These are phyloP conservation scores for Heterodera filipjevi DNA, from an alignment of 2,888 invertebrate genomes.

Conservation along the genomic window DNA sequence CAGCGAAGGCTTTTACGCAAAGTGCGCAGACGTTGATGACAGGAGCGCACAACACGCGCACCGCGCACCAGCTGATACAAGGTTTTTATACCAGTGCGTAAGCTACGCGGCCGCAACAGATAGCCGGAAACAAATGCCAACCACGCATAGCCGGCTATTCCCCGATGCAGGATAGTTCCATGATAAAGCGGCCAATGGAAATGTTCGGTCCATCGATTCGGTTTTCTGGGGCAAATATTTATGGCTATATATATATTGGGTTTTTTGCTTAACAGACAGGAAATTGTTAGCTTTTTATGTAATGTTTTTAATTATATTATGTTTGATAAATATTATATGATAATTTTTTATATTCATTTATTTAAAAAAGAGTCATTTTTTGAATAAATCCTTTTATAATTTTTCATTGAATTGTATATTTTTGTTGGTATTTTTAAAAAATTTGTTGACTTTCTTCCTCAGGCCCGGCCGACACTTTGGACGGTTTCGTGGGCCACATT, in stretches of 20 bases:
- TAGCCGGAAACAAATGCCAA: not conserved
- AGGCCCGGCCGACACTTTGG: constrained; percentile 3
- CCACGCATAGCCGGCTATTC: not conserved
- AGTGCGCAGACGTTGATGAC: constrained; percentile 46
- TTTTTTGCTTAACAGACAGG: too few species aligned
- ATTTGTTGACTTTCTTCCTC: not conserved
- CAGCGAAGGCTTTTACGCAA: constrained; percentile 52
- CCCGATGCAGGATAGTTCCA: not conserved
- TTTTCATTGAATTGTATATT: too few species aligned
- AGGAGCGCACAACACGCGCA: constrained; percentile 46
- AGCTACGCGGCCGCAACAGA: not conserved
- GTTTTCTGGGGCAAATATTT: not conserved
- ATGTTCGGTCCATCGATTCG: not conserved
- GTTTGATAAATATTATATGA: too few species aligned
- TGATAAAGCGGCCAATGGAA: not conserved
- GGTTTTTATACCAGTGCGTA: not conserved
- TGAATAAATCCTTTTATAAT: not conserved
- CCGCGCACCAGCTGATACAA: constrained; percentile 34
- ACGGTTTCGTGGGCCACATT: not conserved
- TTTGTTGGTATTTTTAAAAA: not conserved
- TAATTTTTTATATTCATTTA: too few species aligned
- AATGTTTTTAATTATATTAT: too few species aligned
- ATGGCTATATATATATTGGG: too few species aligned
- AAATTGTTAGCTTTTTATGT: too few species aligned
- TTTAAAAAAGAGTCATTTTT: too few species aligned